These are phyloP conservation scores for Gymnocephalus cernua DNA, from an alignment of 2,113 vertebrate genomes.

Conservation along the genomic window DNA sequence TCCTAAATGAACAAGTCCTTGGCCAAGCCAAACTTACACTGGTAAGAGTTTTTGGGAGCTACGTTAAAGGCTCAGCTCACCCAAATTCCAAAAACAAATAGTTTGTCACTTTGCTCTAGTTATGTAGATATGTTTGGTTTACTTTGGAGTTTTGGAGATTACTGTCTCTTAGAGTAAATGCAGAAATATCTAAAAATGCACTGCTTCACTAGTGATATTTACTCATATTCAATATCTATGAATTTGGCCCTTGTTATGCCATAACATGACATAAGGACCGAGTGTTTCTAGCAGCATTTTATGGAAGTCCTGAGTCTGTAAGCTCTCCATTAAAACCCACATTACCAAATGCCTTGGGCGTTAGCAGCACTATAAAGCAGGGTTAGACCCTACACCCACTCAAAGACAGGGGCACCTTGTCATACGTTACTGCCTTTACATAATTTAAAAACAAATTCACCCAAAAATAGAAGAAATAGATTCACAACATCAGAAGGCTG, in stretches of 20 bases:
- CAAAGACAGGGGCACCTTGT: neutral
- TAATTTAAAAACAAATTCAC: neutral
- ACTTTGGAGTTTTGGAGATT: neutral
- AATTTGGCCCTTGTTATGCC: neutral
- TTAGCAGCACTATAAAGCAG: neutral
- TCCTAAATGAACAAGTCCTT: neutral
- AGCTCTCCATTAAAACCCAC: neutral
- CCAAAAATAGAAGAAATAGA: neutral
- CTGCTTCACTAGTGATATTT: neutral
- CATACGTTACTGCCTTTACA: neutral
- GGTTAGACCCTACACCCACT: neutral
- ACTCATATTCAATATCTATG: neutral
- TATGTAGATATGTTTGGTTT: neutral
- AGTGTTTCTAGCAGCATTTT: neutral
- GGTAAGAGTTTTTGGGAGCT: neutral
- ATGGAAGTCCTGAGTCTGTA: neutral
- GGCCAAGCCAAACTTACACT: neutral
- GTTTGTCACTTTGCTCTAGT: neutral
- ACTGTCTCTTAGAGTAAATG: neutral
- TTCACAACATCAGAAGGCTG: neutral
- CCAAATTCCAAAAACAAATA: neutral
- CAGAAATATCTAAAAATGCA: neutral
- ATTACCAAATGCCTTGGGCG: neutral
- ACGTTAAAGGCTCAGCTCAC: neutral
- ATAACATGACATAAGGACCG: neutral